Conservation (phyloP, 2,797 vertebrate species). For the Phrynocephalus guinanensis region DNA sequence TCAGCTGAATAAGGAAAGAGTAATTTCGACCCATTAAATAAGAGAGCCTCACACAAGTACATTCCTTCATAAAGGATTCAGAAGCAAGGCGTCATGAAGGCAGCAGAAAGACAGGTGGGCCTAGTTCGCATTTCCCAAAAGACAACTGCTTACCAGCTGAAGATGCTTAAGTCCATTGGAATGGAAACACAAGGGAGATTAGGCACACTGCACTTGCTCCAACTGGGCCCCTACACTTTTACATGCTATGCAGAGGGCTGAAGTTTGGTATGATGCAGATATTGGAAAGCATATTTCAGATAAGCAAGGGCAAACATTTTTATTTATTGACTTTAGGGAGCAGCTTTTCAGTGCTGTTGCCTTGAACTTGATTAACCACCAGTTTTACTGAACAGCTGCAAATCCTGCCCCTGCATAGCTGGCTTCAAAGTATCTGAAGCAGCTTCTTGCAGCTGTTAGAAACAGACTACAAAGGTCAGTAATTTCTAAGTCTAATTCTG, state of each 20-base stretch:
- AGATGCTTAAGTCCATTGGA: neutral
- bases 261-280: conserved; percentile 3
- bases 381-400: conserved; percentile 61
- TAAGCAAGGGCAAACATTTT: conserved; percentile 21
- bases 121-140: conserved; percentile 4
- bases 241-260: neutral
- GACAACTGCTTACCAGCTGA: conserved; percentile 30
- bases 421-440: conserved; percentile 54
- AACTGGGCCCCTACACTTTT: neutral
- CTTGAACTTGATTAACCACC: conserved; percentile 30
- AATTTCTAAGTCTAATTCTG: conserved; percentile 12
- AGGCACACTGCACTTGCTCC: conserved; percentile 20
- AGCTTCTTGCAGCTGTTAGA: conserved; percentile 63
- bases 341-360: conserved; percentile 21
- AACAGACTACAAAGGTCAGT: conserved; percentile 49
- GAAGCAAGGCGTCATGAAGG: neutral
- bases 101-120: conserved; percentile 35
- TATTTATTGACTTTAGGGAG: neutral
- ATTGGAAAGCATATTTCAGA: conserved; percentile 28
- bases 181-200: neutral
- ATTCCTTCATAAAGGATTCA: conserved; percentile 12
- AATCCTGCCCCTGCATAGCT: conserved; percentile 32
- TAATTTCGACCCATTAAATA: neutral
- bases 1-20: neutral
- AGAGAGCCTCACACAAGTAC: accelerated